phyloP scores from a whole-genome alignment of 2,797 vertebrate species.

The Syngnathus rostellatus region DNA sequence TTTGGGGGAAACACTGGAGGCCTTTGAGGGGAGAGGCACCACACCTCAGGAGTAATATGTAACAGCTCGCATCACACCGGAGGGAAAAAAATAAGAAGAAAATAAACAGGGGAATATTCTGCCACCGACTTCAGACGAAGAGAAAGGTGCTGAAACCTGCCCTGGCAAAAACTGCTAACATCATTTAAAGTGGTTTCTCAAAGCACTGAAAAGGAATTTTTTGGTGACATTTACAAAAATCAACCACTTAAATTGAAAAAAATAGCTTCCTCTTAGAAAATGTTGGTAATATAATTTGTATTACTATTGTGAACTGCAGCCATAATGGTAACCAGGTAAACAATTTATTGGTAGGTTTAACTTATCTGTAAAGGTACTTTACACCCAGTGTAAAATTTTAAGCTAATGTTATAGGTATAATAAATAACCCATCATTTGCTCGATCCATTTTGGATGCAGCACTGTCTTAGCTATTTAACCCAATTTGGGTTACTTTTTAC shows the following conservation, averaged over 20 bases:
- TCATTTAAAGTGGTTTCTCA: background rate
- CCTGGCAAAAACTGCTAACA: slow-evolving; percentile 55
- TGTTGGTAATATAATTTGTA: no score
- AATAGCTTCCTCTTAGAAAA: no score
- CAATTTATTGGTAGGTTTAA: no score
- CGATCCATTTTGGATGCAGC: background rate
- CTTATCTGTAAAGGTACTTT: background rate
- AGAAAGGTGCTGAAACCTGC: slow-evolving; percentile 44
- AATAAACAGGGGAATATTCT: slow-evolving; percentile 52
- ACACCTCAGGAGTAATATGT: slow-evolving; percentile 72
- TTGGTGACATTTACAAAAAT: no score
- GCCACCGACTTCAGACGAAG: slow-evolving; percentile 42
- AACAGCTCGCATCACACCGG: slow-evolving; percentile 61
- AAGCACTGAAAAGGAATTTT: background rate
- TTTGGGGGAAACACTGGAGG: slow-evolving; percentile 71
- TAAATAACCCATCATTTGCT: background rate
- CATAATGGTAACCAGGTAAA: no score
- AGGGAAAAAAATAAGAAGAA: slow-evolving; percentile 28
- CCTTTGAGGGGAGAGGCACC: slow-evolving; percentile 73
- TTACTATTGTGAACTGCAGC: no score
- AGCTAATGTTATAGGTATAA: background rate
- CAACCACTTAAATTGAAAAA: no score
- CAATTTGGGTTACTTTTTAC: background rate
- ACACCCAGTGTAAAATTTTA: background rate
- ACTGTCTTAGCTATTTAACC: background rate